Base-by-base conservation (phyloP, 2,797 vertebrate species). In the Emydoidea blandingii region DNA sequence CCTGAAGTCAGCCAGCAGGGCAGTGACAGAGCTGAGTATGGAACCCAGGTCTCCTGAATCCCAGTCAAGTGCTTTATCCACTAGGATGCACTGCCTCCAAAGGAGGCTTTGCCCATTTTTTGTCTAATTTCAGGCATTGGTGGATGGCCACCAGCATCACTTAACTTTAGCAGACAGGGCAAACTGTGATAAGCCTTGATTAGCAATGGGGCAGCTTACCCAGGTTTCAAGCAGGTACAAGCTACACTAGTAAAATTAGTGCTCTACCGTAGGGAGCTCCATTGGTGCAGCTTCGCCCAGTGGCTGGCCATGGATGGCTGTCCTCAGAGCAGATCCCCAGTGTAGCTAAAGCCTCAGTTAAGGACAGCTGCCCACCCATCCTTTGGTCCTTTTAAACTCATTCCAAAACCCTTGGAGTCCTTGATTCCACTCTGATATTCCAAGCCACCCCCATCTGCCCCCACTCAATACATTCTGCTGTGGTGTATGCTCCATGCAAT, bases 91-190 rank as follows among this genome's bases (percentile, higher is more conserved):
- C 0, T 1, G 25, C 7, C 53, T 57, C 52, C 19, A 34, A 0
- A 0, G 37, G 78, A 72, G n/a, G 37, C 31, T 78, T 78, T 41
- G 54, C 37, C 27, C 59, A 3, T 0, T 49, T 74, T 25, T 31
- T 29, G 44, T 37, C 0, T 0, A 19, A 81, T 57, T 50, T 37
- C 41, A 44, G 41, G 29, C 19, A 62, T 37, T 0, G 0, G 47
- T 27, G 34, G 62, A 21, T 21, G 34, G 34, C 34, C 34, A 68
- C 18, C 8, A 68, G 62, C 34, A 37, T 68, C 34, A 9, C 34
- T 65, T 65, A 68, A 21, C 34, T 37, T 68, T n/a, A 37, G 62
- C 62, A 68, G 62, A n/a, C 62, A 19, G 16, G 34, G 34, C 16
- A 68, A 68, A 37, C 54, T 9, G 9, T 62, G 57, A 47, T 0